Conservation (phyloP, 2,113 vertebrate genomes). For the Zingel zingel region DNA sequence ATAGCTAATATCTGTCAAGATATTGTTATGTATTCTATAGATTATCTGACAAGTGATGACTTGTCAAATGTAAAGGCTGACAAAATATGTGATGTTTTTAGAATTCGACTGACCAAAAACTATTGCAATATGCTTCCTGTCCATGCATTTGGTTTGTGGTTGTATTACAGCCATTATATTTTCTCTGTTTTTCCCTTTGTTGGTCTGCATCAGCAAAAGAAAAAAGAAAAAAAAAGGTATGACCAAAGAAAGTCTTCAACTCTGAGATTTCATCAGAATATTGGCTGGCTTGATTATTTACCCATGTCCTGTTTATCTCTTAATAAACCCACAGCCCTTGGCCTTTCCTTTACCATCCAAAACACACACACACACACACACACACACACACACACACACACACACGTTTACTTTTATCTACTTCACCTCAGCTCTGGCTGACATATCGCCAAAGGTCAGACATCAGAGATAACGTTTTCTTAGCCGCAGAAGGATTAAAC, state of each 20-base stretch:
- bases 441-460: conserved; percentile 78
- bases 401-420: conserved; percentile 31
- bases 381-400: conserved; percentile 6
- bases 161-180: background rate
- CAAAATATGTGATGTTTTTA: background rate
- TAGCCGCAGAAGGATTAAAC: conserved; percentile 41
- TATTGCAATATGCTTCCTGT: background rate
- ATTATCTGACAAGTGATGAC: background rate
- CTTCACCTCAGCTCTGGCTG: conserved; percentile 53
- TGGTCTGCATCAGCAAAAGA: background rate
- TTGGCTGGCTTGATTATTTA: conserved; percentile 21
- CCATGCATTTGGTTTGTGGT: background rate
- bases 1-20: too few relatives aligned
- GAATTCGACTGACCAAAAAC: background rate
- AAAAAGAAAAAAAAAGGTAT: background rate
- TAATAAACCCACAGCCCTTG: conserved; percentile 13
- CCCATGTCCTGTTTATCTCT: conserved; percentile 28
- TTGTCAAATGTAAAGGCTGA: background rate
- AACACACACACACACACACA: background rate
- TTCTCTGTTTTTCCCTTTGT: background rate
- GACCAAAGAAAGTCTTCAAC: background rate
- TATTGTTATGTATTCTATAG: too few relatives aligned
- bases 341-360: background rate
- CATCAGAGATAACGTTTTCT: conserved; percentile 65
- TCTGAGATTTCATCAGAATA: conserved; percentile 36